Evolutionary conservation across 1,140 invertebrate genomes (phyloP).

Genomic region (Caerostris extrusa): DNA sequence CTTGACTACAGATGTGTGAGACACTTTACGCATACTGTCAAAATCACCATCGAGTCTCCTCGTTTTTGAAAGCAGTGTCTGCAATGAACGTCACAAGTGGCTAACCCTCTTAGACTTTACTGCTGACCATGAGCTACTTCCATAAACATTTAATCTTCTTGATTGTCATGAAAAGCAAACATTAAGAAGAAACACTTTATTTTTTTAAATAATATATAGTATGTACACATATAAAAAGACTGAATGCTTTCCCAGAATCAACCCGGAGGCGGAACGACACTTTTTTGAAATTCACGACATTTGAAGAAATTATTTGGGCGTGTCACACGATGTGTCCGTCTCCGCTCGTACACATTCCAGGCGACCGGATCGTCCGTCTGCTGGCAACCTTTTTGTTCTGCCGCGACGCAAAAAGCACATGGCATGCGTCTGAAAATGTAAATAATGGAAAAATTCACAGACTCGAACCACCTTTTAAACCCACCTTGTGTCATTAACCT

Average conservation of each 20-base stretch:
- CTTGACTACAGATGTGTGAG: no score
- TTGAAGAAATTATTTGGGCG: constrained; percentile 8
- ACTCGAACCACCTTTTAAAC: constrained; percentile 11
- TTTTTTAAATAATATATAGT: not conserved
- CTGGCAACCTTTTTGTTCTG: not conserved
- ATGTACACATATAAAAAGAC: not conserved
- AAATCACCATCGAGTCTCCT: no score
- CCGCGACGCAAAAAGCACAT: not conserved
- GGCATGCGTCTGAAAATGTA: constrained; percentile 6
- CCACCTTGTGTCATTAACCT: constrained; percentile 1
- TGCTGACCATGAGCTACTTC: no score
- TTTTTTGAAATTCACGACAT: not conserved
- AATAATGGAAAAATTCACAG: not conserved
- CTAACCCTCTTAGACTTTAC: no score
- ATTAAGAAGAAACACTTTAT: no score
- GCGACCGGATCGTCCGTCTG: not conserved
- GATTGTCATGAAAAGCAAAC: no score
- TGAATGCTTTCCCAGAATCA: not conserved
- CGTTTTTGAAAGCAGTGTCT: no score
- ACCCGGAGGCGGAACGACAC: not conserved
- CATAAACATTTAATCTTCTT: no score
- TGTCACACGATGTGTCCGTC: not conserved
- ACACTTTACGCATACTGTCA: no score
- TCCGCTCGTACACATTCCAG: not conserved
- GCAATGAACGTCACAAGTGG: no score